These are phyloP conservation scores for Gambusia holbrooki DNA, from an alignment of 2,113 vertebrate species.

Conservation along the genomic window DNA sequence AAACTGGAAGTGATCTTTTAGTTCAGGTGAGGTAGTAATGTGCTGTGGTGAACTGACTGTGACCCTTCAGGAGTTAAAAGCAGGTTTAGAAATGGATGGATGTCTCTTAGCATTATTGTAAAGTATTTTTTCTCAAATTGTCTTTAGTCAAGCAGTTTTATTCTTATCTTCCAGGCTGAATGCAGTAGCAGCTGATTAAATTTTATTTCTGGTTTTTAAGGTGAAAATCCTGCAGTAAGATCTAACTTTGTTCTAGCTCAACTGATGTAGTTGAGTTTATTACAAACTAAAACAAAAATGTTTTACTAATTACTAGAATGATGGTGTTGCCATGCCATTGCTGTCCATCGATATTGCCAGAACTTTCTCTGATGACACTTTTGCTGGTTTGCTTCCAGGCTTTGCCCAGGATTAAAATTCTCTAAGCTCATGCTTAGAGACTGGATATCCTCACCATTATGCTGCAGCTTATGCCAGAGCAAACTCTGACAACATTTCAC, in stretches of 20 bases:
- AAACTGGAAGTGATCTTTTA: no score
- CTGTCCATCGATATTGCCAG: conserved; percentile 40
- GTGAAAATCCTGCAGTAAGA: neutral
- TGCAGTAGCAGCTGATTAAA: no score
- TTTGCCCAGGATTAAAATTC: conserved; percentile 66
- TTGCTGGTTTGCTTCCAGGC: conserved; percentile 43
- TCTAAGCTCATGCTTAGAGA: conserved; percentile 57
- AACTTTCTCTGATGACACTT: conserved; percentile 45
- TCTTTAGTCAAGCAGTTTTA: neutral
- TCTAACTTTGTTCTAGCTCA: neutral
- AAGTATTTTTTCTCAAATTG: neutral
- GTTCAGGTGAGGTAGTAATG: neutral
- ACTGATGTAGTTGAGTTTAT: neutral
- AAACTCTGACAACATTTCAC: conserved; percentile 59
- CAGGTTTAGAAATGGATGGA: neutral
- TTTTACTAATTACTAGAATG: neutral
- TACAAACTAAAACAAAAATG: neutral
- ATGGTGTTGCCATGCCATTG: conserved; percentile 11
- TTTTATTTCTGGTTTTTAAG: no score
- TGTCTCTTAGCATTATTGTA: no score
- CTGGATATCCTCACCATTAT: conserved; percentile 53
- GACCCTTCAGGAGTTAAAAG: neutral
- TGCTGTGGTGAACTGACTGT: neutral
- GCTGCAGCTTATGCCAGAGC: conserved; percentile 50
- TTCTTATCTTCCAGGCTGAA: neutral